Evolutionary conservation across 2,888 invertebrate species (phyloP).

Genomic region (Calliopum simillimum): DNA sequence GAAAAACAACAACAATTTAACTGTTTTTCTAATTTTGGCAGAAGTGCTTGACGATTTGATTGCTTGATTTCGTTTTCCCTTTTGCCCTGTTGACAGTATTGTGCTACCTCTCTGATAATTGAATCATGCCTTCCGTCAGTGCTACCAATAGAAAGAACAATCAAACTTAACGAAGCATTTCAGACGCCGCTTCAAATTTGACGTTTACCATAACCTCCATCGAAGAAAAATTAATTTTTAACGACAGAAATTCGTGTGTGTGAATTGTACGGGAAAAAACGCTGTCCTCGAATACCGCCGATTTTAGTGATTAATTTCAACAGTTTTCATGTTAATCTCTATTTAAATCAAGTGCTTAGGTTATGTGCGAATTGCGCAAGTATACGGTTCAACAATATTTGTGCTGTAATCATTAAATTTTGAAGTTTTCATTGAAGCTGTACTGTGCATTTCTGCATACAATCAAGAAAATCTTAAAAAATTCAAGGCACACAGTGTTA

Average conservation of each 20-base stretch:
- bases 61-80: too few relatives aligned
- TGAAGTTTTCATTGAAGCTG: slow-evolving; percentile 2
- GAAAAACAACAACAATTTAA: too few relatives aligned
- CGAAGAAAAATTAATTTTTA: slow-evolving; percentile 31
- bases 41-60: too few relatives aligned
- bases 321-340: background rate
- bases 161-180: slow-evolving; percentile 38
- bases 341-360: background rate
- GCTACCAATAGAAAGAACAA: slow-evolving; percentile 3
- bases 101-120: too few relatives aligned
- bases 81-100: too few relatives aligned
- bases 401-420: background rate
- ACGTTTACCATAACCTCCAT: slow-evolving; percentile 36
- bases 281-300: slow-evolving; percentile 12
- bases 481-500: background rate
- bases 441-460: background rate
- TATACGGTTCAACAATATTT: background rate
- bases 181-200: slow-evolving; percentile 37
- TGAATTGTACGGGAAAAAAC: slow-evolving; percentile 16
- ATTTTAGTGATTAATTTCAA: slow-evolving; percentile 2
- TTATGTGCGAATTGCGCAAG: slow-evolving; percentile 16
- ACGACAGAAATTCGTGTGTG: slow-evolving; percentile 21
- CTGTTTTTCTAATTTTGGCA: too few relatives aligned
- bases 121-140: too few relatives aligned
- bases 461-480: background rate